Evolutionary conservation across 2,888 invertebrate species (phyloP).

Genomic region (Xanthia icteritia): DNA sequence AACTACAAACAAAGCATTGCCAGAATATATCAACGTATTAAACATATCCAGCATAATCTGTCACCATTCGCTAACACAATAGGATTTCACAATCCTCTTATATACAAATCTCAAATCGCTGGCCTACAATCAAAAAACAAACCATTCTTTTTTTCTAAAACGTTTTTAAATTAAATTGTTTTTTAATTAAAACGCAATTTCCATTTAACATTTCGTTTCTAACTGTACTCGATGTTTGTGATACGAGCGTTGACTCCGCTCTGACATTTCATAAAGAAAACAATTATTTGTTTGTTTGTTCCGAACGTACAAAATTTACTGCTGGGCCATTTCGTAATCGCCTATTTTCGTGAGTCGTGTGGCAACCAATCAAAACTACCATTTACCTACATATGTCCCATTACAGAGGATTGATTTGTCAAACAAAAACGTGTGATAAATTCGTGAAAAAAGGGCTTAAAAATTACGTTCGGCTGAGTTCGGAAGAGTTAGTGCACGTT

Average conservation of each 20-base stretch:
- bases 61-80: constrained; percentile 17
- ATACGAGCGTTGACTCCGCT: constrained; percentile 59
- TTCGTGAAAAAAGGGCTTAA: constrained; percentile 52
- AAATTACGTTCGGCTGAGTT: constrained; percentile 51
- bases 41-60: background rate
- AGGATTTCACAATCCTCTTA: constrained; percentile 32
- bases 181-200: constrained; percentile 57
- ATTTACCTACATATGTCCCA: constrained; percentile 63
- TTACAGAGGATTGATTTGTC: constrained; percentile 66
- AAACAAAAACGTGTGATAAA: constrained; percentile 57
- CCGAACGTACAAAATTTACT: constrained; percentile 40
- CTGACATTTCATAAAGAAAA: constrained; percentile 71
- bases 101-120: constrained; percentile 21
- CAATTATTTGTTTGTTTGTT: constrained; percentile 66
- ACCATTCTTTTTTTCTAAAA: constrained; percentile 15
- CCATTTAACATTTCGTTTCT: constrained; percentile 52
- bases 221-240: constrained; percentile 64
- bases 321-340: constrained; percentile 51
- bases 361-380: constrained; percentile 58
- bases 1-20: background rate
- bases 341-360: constrained; percentile 45
- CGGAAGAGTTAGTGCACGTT: constrained; percentile 56
- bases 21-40: background rate
- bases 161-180: constrained; percentile 37
- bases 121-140: constrained; percentile 23